These are phyloP conservation scores for Ctenosaura bakeri DNA, from an alignment of 2,797 vertebrate genomes.

Conservation along the genomic window DNA sequence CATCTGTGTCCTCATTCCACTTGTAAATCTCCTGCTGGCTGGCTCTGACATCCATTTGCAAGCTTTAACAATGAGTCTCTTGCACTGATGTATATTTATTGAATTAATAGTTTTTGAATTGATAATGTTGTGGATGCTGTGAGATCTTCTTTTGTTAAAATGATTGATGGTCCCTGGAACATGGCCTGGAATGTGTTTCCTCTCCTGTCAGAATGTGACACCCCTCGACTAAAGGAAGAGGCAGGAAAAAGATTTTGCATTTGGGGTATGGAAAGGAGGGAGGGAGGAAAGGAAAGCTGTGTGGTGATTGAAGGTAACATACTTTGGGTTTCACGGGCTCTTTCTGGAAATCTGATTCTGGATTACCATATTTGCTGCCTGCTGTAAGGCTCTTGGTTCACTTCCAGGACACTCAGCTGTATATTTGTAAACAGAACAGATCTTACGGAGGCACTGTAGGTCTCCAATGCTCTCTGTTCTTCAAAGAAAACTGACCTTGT, in stretches of 20 bases:
- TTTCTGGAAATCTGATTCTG: not conserved
- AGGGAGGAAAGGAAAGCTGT: not conserved
- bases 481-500: not conserved
- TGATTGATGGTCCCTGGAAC: conserved; percentile 2
- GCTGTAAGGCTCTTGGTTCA: not conserved
- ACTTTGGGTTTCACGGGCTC: not conserved
- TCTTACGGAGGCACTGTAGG: not conserved
- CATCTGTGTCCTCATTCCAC: not conserved
- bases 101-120: conserved; percentile 36
- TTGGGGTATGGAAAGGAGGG: not conserved
- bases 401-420: not conserved
- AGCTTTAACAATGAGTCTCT: not conserved
- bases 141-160: not conserved
- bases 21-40: conserved; percentile 29
- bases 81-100: not conserved
- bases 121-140: not conserved
- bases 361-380: not conserved
- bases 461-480: not conserved
- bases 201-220: not conserved
- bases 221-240: not conserved
- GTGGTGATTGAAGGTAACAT: not conserved
- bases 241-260: not conserved
- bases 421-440: conserved; percentile 10
- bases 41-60: not conserved
- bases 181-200: not conserved